Conservation (phyloP, 2,797 vertebrate genomes). For the Gallinago solitaria region DNA sequence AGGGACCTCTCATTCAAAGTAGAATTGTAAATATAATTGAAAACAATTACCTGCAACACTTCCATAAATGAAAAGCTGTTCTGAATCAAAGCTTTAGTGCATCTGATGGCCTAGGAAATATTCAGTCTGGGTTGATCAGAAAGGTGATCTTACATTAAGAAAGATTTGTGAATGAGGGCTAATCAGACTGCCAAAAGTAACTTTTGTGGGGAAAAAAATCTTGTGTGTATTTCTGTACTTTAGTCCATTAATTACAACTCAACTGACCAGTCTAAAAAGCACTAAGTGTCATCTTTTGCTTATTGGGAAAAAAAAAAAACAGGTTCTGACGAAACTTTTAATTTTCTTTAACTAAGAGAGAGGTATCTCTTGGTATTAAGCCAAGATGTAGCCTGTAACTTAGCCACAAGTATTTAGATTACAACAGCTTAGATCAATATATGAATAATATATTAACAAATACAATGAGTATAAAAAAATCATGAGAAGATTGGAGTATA, state of each 20-base stretch:
- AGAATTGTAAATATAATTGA: background rate
- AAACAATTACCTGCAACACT: background rate
- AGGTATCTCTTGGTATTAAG: background rate
- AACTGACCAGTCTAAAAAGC: background rate
- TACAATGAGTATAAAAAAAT: background rate
- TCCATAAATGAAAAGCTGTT: background rate
- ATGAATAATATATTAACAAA: background rate
- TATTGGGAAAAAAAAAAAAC: background rate
- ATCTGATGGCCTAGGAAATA: background rate
- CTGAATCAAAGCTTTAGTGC: background rate
- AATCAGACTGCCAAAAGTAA: background rate
- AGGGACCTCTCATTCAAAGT: background rate
- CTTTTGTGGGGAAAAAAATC: background rate
- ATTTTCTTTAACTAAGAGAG: constrained; percentile 24
- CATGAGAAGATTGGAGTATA: background rate
- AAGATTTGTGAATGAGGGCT: background rate
- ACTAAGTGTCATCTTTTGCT: background rate
- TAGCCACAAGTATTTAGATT: background rate
- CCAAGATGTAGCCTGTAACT: background rate
- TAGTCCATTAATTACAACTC: background rate
- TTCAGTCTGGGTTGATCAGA: background rate
- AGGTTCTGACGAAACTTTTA: constrained; percentile 9
- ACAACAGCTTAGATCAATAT: background rate
- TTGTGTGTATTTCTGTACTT: background rate
- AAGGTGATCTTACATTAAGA: background rate